Base-by-base conservation (phyloP, 2,113 vertebrate species). In the Dermatemys mawii region DNA sequence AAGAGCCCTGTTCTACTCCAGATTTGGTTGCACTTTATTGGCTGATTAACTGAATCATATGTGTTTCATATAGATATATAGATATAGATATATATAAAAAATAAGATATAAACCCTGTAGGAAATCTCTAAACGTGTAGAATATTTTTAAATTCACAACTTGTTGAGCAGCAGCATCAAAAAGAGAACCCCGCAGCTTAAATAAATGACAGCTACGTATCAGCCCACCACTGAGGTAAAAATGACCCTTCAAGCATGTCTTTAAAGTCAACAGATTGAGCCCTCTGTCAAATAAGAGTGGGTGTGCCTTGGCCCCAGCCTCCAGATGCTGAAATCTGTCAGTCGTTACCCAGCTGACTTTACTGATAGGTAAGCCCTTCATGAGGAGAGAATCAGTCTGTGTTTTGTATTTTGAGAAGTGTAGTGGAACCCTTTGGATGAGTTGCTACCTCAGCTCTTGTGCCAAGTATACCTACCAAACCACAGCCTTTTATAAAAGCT, bases 331-430 rank as follows among this genome's bases (percentile, higher is more conserved):
- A 90, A 93, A 78, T 93, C 35, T 84, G 88, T 44, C 35, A 95
- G 75, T 60, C 55, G 29, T 87, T 55, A 80, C 63, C n/a, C 29
- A 78, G 84, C 63, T 57, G 91, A 85, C 93, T 88, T 92, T 86
- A 89, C 92, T 88, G 86, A 60, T 26, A 2, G 9, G 11, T 54
- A 41, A 86, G n/a, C 84, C n/a, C n/a, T 95, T 88, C 9, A 80
- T 50, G 70, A 91, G 89, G 50, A 63, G 57, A 89, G 67, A 94
- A 55, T 24, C 94, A 49, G 63, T 53, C 82, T 46, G 3, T 93
- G 84, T 78, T 96, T 94, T 97, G 95, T 93, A 92, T 94, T 95
- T 93, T 93, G 84, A 93, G 80, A 93, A 93, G 91, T 97, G 95
- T 91, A 96, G 12, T 46, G 73, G 44, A 76, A 27, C 73, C 22